phyloP scores from a whole-genome alignment of 2,888 invertebrate species.

The Theretra japonica region DNA sequence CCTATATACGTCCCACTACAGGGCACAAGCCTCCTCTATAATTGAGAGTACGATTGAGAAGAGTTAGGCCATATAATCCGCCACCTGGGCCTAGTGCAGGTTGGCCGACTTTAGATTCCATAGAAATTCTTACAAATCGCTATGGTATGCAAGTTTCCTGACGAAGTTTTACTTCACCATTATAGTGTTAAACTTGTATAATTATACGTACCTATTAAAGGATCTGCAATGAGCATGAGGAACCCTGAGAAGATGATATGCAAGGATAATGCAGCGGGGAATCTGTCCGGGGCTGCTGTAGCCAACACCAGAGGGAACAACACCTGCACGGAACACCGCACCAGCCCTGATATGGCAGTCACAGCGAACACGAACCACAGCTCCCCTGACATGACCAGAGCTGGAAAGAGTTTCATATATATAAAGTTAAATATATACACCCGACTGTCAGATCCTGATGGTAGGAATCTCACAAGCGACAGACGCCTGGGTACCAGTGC shows the following conservation, averaged over 20 bases:
- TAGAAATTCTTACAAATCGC: too few relatives aligned
- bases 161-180: too few relatives aligned
- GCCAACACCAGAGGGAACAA: conserved; percentile 89
- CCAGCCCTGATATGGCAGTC: conserved; percentile 87
- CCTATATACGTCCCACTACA: too few relatives aligned
- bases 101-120: too few relatives aligned
- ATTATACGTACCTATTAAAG: conserved; percentile 85
- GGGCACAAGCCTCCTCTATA: too few relatives aligned
- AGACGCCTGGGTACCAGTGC: too few relatives aligned
- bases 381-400: conserved; percentile 40
- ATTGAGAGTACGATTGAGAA: too few relatives aligned
- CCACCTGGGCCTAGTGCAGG: too few relatives aligned
- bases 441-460: too few relatives aligned
- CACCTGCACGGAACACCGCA: conserved; percentile 89
- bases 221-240: conserved; percentile 87
- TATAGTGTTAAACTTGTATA: neutral
- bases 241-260: conserved; percentile 89
- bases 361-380: conserved; percentile 83
- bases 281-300: conserved; percentile 87
- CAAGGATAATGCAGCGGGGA: conserved; percentile 89
- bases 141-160: too few relatives aligned
- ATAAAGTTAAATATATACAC: neutral
- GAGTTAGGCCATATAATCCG: too few relatives aligned
- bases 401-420: conserved; percentile 44
- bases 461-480: too few relatives aligned